Base-by-base conservation (phyloP, 37 sponge, comb jelly and placozoan species). In the Corticium candelabrum region DNA sequence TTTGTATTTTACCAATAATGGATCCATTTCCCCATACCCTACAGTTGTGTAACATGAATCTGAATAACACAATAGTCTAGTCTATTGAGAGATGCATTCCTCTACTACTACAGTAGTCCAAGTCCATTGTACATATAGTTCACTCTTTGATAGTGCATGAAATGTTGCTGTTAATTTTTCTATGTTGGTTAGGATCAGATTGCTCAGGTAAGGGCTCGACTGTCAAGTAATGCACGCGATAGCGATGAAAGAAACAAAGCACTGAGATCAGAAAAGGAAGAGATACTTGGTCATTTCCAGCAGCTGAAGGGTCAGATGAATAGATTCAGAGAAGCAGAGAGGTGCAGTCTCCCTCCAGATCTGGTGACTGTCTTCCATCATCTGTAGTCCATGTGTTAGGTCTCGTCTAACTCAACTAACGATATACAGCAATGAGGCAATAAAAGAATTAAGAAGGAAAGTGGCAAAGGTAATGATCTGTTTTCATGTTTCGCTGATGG, bases 261-360 rank as follows among this genome's bases (percentile, higher is more conserved):
- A 77, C 43, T 79, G 84, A 84, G 41, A 70, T 78, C 37, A 80
- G 93, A 93, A 67, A 84, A 85, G 37, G 90, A 93, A 75, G 69
- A 82, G 0, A 83, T 97, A 15, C 76, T 91, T 15, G 41, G 78
- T 0, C 86, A 86, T 33, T 94, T 91, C 68, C 80, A 70, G 41
- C 87, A 93, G 67, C 85, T 97, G 40, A 97, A 94, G 77, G 80
- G 76, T 41, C 93, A 94, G 68, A 90, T 97, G 98, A 81, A 75
- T 5, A 83, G 37, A 43, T 89, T 89, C 34, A 78, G 98, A 57
- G 98, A 93, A 72, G 37, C 74, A 15, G 95, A 97, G 67, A 93
- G 94, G 94, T 84, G n/a, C n/a, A n/a, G n/a, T n/a, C n/a, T n/a
- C n/a, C n/a, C n/a, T n/a, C n/a, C n/a, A n/a, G n/a, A n/a, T n/a